Percentiles rank a stretch among this genome's conserved stretches.
Conservation (phyloP, 2,113 vertebrate species). For the Serinus canaria region DNA sequence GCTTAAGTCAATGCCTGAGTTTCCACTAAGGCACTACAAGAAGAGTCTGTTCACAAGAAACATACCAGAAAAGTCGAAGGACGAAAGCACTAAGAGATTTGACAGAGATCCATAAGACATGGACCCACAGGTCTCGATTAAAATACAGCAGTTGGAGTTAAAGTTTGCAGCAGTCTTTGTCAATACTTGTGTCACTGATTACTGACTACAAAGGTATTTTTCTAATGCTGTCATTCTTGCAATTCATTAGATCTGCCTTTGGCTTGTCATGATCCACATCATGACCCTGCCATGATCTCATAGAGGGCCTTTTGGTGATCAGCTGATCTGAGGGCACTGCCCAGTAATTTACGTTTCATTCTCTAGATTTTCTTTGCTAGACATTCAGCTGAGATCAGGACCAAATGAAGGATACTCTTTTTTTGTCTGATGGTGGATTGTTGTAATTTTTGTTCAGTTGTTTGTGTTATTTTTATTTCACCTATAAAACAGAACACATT, state of each 20-base stretch:
- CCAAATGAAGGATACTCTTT: neutral
- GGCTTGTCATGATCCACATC: neutral
- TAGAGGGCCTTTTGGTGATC: neutral
- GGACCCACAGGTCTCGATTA: neutral
- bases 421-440: neutral
- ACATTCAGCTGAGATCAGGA: neutral
- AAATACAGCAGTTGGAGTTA: neutral
- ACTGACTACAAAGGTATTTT: neutral
- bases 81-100: neutral
- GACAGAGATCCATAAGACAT: neutral
- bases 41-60: neutral
- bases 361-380: neutral
- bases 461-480: neutral
- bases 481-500: neutral
- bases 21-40: neutral
- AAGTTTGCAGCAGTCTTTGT: neutral
- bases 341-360: neutral
- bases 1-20: neutral
- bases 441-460: neutral
- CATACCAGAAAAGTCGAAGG: neutral
- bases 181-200: neutral
- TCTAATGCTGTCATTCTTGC: neutral
- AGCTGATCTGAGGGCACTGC: neutral
- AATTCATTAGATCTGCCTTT: neutral
- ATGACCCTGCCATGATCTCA: neutral